Base-by-base conservation (phyloP, 2,113 vertebrate species). In the Laticauda colubrina region DNA sequence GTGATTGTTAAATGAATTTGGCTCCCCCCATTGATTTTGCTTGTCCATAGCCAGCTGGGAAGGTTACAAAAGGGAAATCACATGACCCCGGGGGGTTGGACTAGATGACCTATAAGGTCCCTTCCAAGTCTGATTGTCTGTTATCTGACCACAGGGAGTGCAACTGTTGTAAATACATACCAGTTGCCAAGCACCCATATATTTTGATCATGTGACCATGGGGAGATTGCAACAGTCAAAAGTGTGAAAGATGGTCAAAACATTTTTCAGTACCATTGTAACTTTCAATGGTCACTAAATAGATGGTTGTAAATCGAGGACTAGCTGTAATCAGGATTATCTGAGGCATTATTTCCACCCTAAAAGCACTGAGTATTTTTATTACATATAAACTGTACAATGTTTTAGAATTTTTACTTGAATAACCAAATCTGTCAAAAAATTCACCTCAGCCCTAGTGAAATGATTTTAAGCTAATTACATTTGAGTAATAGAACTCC, bases 381-480 rank as follows among this genome's bases (percentile, higher is more conserved):
- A 21, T 43, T 10, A 81, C 14, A 64, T 12, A 12, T n/a, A 85
- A 34, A 26, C 18, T n/a, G 7, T 43, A 4, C 4, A 0, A 3
- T 43, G 3, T 81, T 81, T 81, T 81, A 21, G 7, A n/a, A n/a
- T n/a, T n/a, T 48, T 51, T 34, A 53, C 51, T 12, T 2, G 0
- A 10, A 91, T 85, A 87, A 91, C n/a, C 90, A 61, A 87, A 48
- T 29, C 54, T 57, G 55, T 18, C 85, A 48, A n/a, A 51, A 86
- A 48, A 86, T n/a, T 91, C 39, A 51, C 26, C 21, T 23, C n/a
- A 75, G 24, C 23, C 24, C 29, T 34, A 87, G 43, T 64, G 75
- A 75, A 88, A 89, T 23, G 11, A 56, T 92, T 92, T 88, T 55
- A 75, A 92, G 69, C 45, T 55, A 75, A 92, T 89, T 87, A 89